These are phyloP conservation scores for Eumacrocentrus americanus DNA, from an alignment of 2,888 invertebrate species.

Conservation along the genomic window DNA sequence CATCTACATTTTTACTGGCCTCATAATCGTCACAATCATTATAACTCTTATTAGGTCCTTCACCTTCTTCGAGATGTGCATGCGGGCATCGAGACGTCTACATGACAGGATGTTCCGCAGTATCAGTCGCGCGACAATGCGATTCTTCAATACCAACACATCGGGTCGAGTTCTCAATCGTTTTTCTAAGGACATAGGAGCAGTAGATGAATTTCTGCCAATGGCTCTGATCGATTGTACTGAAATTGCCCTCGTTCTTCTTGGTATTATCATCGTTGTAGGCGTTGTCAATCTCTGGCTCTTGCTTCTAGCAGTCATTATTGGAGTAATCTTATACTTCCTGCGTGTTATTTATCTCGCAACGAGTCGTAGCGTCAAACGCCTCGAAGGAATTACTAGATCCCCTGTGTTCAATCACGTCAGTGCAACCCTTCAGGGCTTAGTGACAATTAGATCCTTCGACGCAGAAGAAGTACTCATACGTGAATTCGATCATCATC, in stretches of 20 bases:
- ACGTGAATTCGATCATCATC: constrained; percentile 80
- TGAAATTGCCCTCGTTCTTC: constrained; percentile 80
- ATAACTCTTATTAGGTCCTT: constrained; percentile 62
- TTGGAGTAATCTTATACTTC: constrained; percentile 76
- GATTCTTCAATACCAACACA: constrained; percentile 88
- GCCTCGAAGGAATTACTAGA: constrained; percentile 82
- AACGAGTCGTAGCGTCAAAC: constrained; percentile 81
- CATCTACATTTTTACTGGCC: constrained; percentile 65
- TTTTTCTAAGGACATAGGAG: constrained; percentile 88
- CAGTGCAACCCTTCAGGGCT: constrained; percentile 85
- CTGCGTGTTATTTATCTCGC: constrained; percentile 78
- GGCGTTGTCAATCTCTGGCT: constrained; percentile 77
- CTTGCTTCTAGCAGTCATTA: constrained; percentile 72
- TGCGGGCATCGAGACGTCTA: constrained; percentile 77
- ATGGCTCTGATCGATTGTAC: constrained; percentile 69
- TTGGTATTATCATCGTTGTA: constrained; percentile 82
- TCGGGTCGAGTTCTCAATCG: constrained; percentile 83
- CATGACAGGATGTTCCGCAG: constrained; percentile 87
- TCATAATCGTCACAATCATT: constrained; percentile 60
- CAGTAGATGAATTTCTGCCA: constrained; percentile 71
- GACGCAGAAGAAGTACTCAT: constrained; percentile 79
- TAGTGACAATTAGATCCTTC: constrained; percentile 91
- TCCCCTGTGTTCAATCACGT: constrained; percentile 96
- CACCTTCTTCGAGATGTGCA: constrained; percentile 71
- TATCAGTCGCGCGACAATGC: constrained; percentile 80